Conservation (phyloP, 2,113 vertebrate species). For the Brachyistius frenatus region DNA sequence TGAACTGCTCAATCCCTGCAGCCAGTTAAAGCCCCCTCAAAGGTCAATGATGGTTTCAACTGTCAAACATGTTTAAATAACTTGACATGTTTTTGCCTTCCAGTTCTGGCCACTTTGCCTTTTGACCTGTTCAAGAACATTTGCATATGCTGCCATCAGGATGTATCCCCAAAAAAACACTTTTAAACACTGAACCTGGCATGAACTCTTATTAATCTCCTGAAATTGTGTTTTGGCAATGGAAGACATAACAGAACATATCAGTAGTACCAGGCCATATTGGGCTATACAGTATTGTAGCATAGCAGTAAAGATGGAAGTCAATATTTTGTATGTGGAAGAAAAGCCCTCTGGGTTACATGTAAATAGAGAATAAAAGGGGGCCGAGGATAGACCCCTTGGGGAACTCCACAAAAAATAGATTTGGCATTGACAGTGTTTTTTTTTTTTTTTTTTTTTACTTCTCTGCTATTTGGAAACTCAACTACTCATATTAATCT, state of each 20-base stretch:
- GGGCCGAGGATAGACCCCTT: not conserved
- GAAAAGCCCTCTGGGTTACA: not conserved
- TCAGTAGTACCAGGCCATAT: too few relatives aligned
- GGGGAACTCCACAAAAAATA: not conserved
- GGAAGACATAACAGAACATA: too few relatives aligned
- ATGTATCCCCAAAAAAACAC: slow-evolving; percentile 43
- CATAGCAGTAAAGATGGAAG: too few relatives aligned
- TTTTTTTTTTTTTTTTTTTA: too few relatives aligned
- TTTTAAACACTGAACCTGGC: slow-evolving; percentile 30
- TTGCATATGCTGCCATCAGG: slow-evolving; percentile 60
- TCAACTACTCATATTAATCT: not conserved
- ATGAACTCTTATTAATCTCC: not conserved
- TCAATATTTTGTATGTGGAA: too few relatives aligned
- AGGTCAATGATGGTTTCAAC: slow-evolving; percentile 83
- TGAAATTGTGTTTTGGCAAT: not conserved
- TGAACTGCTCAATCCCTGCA: slow-evolving; percentile 78
- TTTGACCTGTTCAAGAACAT: slow-evolving; percentile 66
- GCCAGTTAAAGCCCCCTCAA: slow-evolving; percentile 77
- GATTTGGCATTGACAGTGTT: too few relatives aligned
- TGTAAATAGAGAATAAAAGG: not conserved
- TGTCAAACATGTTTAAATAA: slow-evolving; percentile 78
- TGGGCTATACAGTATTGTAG: too few relatives aligned
- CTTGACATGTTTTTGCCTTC: slow-evolving; percentile 69
- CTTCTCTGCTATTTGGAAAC: too few relatives aligned
- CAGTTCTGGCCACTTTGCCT: slow-evolving; percentile 46